These are phyloP conservation scores for Drosophila cognata DNA, from an alignment of 2,888 invertebrate genomes.

Conservation along the genomic window DNA sequence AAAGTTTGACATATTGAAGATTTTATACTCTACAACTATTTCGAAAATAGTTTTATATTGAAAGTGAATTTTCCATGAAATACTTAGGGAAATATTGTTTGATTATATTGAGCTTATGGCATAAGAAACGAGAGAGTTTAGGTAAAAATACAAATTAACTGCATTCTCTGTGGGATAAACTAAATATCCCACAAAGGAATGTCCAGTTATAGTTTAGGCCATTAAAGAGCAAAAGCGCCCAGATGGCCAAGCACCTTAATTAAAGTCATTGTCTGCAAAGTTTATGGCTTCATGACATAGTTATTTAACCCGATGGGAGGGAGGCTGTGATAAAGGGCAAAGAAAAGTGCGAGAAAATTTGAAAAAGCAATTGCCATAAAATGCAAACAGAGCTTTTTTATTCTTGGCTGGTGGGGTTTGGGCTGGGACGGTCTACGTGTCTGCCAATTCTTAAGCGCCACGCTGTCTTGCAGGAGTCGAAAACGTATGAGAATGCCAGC, in stretches of 20 bases:
- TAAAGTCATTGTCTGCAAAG: constrained; percentile 35
- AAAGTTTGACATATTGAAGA: not conserved
- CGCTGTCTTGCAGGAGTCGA: constrained; percentile 79
- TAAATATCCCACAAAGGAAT: not conserved
- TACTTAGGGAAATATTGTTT: not conserved
- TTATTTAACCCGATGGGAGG: constrained; percentile 35
- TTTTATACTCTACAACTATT: constrained; percentile 5
- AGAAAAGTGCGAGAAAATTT: constrained; percentile 45
- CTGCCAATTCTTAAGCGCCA: constrained; percentile 22
- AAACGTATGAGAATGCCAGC: constrained; percentile 84
- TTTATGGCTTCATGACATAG: constrained; percentile 52
- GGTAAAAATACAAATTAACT: not conserved
- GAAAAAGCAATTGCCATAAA: constrained; percentile 58
- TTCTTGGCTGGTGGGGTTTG: not conserved
- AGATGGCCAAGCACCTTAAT: constrained; percentile 26
- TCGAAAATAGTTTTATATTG: not conserved
- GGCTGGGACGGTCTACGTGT: constrained; percentile 18
- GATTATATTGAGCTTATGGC: not conserved
- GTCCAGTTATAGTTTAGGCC: not conserved
- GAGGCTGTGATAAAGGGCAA: constrained; percentile 21
- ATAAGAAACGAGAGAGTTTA: not conserved
- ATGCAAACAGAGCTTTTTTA: constrained; percentile 35
- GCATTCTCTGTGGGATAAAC: not conserved
- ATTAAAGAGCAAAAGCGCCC: not conserved
- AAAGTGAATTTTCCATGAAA: not conserved